Evolutionary conservation across 2,888 invertebrate species (phyloP).

Genomic region (Scaptomyza flava): DNA sequence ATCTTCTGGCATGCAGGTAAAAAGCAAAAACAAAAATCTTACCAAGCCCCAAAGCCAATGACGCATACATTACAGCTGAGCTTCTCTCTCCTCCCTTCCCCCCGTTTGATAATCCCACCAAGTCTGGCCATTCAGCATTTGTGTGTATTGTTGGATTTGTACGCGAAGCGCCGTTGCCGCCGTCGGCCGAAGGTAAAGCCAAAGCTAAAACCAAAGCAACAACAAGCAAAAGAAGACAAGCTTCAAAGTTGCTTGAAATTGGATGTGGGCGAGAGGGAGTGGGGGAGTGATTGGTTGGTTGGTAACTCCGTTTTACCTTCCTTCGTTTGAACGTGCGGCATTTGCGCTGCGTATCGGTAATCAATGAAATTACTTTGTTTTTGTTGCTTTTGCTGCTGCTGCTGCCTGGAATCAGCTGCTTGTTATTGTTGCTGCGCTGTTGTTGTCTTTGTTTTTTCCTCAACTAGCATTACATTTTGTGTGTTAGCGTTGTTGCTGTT

Average conservation of each 20-base stretch:
- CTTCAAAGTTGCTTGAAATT: constrained; percentile 17
- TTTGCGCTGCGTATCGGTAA: constrained; percentile 73
- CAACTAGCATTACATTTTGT: constrained; percentile 58
- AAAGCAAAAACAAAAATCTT: constrained; percentile 18
- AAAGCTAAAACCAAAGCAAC: constrained; percentile 27
- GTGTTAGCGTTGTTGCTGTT: constrained; percentile 43
- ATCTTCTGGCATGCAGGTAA: constrained; percentile 26
- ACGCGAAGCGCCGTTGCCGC: constrained; percentile 76
- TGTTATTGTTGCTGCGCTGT: constrained; percentile 43
- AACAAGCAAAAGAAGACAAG: constrained; percentile 35
- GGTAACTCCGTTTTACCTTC: constrained; percentile 38
- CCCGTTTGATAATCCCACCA: constrained; percentile 14
- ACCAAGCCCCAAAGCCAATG: constrained; percentile 65
- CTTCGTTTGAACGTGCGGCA: constrained; percentile 67
- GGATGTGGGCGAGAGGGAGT: neutral
- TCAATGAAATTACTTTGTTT: constrained; percentile 76
- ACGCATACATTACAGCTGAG: constrained; percentile 60
- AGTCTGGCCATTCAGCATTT: constrained; percentile 64
- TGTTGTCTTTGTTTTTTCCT: constrained; percentile 44
- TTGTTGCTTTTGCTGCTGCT: constrained; percentile 32
- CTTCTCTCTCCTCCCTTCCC: constrained; percentile 1
- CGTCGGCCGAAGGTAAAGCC: constrained; percentile 57
- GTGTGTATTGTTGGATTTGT: constrained; percentile 51
- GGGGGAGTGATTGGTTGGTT: neutral
- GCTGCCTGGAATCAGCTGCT: constrained; percentile 68